Evolutionary conservation across 2,113 vertebrate genomes (phyloP), one percentile per base, ranked within the genome.

Genomic region (Phodopus roborovskii): DNA sequence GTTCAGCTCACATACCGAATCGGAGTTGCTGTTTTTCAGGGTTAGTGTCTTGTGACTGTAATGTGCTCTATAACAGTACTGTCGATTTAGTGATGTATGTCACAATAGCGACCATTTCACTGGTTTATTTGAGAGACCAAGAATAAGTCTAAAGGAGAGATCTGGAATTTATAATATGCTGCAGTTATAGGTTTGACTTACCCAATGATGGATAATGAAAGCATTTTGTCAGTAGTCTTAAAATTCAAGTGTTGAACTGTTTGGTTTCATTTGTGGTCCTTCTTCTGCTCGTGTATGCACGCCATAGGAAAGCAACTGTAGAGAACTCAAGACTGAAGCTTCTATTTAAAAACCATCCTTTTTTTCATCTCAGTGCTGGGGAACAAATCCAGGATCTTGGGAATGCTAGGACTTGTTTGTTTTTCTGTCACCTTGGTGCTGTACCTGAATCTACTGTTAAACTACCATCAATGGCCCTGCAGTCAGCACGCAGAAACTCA

Each of bases 201-300:
- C 17, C 70, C 17, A 6, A 15, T 36, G 70, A 5, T 56, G 2
- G 12, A 39, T 58, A 42, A 33, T 16, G 53, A 5, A 56, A 91
- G 28, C 81, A 66, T 71, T 81, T 87, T 85, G 33, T 91, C 62
- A 64, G 0, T 39, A 73, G n/a, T 56, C 86, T 68, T 88, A 36
- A 75, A 79, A n/a, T 8, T 26, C 36, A 88, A 39, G 50, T 58
- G 58, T 36, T 22, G 82, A 3, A 0, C 12, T 50, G 4, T 33
- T 79, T 2, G 33, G 26, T 60, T 50, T 33, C 60, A 19, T 36
- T 81, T 20, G 28, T 26, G 5, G 15, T 10, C 74, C 20, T 71
- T 88, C 33, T 2, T 70, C 42, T 24, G n/a, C 48, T 64, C 16
- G 22, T 22, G 3, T 2, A 0, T 20, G 1, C 9, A 5, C 8